Conservation (phyloP, 2,888 invertebrate species). For the Tetrapedia diversipes region DNA sequence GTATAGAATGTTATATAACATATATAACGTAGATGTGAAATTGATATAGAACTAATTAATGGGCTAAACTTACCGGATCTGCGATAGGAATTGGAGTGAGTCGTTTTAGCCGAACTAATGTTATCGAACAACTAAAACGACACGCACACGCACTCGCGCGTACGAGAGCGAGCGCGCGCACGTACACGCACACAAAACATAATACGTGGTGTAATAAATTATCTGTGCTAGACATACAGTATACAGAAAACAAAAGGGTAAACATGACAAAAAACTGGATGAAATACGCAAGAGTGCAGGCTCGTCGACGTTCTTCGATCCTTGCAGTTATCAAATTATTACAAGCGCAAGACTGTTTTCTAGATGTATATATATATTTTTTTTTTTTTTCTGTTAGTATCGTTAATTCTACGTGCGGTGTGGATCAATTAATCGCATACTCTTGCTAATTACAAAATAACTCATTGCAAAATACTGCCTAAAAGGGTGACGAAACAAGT, state of each 20-base stretch:
- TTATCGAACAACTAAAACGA: slow-evolving; percentile 71
- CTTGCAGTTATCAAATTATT: slow-evolving; percentile 49
- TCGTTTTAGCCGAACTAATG: slow-evolving; percentile 76
- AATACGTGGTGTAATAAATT: slow-evolving; percentile 49
- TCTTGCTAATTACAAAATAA: slow-evolving; percentile 55
- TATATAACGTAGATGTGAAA: background rate
- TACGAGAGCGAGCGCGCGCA: slow-evolving; percentile 29
- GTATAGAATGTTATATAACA: background rate
- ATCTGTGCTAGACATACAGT: slow-evolving; percentile 55
- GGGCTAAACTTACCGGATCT: slow-evolving; percentile 78
- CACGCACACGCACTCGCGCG: slow-evolving; percentile 37
- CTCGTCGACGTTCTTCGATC: slow-evolving; percentile 67
- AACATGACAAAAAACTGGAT: slow-evolving; percentile 36
- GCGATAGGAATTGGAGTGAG: slow-evolving; percentile 76
- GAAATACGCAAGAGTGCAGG: slow-evolving; percentile 73
- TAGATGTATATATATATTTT: too few species aligned
- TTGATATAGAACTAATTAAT: slow-evolving; percentile 61
- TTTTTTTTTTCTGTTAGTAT: slow-evolving; percentile 43
- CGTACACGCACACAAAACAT: slow-evolving; percentile 35
- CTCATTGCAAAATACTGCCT: slow-evolving; percentile 47
- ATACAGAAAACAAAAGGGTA: slow-evolving; percentile 18
- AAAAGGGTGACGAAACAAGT: slow-evolving; percentile 44
- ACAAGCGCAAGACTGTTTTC: slow-evolving; percentile 60
- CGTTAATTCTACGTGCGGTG: slow-evolving; percentile 64
- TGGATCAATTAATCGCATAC: slow-evolving; percentile 48